Percentiles rank a stretch among this genome's conserved stretches.
Evolutionary conservation across 2,797 vertebrate genomes (phyloP).

Genomic region (Parotocinclus haroldoi): DNA sequence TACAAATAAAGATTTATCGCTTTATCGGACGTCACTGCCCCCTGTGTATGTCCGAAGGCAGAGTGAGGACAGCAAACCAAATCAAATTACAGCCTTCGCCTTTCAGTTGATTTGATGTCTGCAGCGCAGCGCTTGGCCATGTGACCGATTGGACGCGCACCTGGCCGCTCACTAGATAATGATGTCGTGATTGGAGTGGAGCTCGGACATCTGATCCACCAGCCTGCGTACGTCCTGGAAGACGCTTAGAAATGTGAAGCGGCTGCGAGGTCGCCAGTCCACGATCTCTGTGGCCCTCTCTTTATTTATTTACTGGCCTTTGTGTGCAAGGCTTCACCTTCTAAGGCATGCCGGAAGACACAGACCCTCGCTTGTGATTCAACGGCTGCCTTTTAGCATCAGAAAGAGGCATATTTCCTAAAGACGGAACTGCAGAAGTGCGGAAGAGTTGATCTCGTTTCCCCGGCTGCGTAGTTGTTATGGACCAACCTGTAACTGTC

Average conservation of each 20-base stretch:
- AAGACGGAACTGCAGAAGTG: conserved; percentile 9
- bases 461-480: not conserved
- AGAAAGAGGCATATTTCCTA: conserved; percentile 22
- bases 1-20: too few relatives aligned
- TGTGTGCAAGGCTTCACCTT: conserved; percentile 51
- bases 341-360: conserved; percentile 32
- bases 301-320: conserved; percentile 73
- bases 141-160: conserved; percentile 24
- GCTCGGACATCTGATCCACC: conserved; percentile 62
- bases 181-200: conserved; percentile 64
- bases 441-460: not conserved
- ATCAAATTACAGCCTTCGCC: conserved; percentile 34
- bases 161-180: conserved; percentile 28
- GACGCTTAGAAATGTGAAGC: conserved; percentile 67
- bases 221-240: conserved; percentile 55
- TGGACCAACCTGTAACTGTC: not conserved
- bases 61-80: not conserved
- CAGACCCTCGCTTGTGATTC: conserved; percentile 22
- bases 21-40: too few relatives aligned
- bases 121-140: conserved; percentile 29
- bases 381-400: conserved; percentile 28
- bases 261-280: conserved; percentile 52
- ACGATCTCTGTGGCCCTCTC: conserved; percentile 60
- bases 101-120: conserved; percentile 39
- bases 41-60: too few relatives aligned